Evolutionary conservation across 1,140 invertebrate species (phyloP), one percentile per base, ranked within the genome.

Genomic region (Yoshiicerus persimilis): DNA sequence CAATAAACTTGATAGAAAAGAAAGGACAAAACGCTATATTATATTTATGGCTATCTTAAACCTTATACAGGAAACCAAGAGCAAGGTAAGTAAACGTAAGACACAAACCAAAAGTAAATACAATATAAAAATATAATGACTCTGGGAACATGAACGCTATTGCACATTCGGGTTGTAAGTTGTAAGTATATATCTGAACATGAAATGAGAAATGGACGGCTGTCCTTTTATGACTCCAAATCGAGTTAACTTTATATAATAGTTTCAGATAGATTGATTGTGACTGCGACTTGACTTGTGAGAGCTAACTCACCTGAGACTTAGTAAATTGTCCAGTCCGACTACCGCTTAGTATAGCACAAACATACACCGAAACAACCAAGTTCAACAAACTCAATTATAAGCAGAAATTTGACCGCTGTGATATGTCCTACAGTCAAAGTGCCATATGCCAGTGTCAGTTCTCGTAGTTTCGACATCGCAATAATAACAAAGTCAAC

Each of bases 331-430:
- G 75, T 80, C 75, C 30, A 36, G 75, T 25, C 10, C 10, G 66
- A 11, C 47, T 56, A 56, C 47, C 47, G 13, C n/a, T n/a, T n/a
- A n/a, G n/a, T n/a, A 11, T 20, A 47, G 41, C 41, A 16, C 47
- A 56, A 56, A 56, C 47, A 56, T 16, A 56, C 20, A 70, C 66
- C 1, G 16, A 38, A 13, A 8, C 4, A 34, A 38, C 30, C 20
- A 30, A 10, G 75, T 80, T 80, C 32, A 80, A 80, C 75, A 80
- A 80, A 80, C 75, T n/a, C 75, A 80, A 80, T 80, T 80, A 80
- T 38, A 80, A 80, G 38, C 20, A 20, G 16, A 80, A 36, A 36
- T 80, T 16, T 13, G 9, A 70, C 13, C 27, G 30, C 34, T 23
- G 9, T 32, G 11, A 16, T 9, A 34, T 80, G 10, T 27, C 25